Percentiles rank a stretch among this genome's conserved stretches.
Evolutionary conservation across 2,113 vertebrate species (phyloP).

Genomic region (Murina feae): DNA sequence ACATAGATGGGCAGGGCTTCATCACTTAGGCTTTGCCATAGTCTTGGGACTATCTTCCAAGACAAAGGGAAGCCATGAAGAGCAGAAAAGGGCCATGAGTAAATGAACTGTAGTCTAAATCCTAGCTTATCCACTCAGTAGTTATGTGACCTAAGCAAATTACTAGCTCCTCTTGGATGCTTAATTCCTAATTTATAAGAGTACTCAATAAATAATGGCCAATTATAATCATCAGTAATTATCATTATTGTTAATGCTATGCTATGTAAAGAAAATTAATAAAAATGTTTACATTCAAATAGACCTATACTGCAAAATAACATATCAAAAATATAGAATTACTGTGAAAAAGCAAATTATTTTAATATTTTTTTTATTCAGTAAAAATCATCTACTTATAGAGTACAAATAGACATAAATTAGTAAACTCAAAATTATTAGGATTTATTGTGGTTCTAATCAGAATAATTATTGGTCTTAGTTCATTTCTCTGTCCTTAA

Average conservation of each 20-base stretch:
- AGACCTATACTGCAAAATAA: slow-evolving; percentile 32
- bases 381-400: slow-evolving; percentile 40
- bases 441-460: slow-evolving; percentile 57
- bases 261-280: slow-evolving; percentile 32
- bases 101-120: background rate
- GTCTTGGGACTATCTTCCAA: background rate
- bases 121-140: background rate
- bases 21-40: background rate
- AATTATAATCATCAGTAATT: slow-evolving; percentile 42
- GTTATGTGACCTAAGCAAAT: background rate
- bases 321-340: slow-evolving; percentile 22
- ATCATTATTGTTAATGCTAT: slow-evolving; percentile 19
- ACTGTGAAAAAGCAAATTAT: slow-evolving; percentile 42
- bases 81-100: background rate
- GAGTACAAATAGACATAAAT: slow-evolving; percentile 55
- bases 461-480: slow-evolving; percentile 64
- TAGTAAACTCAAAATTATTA: slow-evolving; percentile 57
- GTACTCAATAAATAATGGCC: background rate
- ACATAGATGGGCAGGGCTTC: background rate
- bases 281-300: slow-evolving; percentile 38
- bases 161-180: background rate
- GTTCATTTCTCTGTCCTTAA: slow-evolving; percentile 44
- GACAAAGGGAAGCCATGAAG: background rate
- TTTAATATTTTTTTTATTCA: slow-evolving; percentile 48
- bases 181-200: slow-evolving; percentile 25